phyloP scores from a whole-genome alignment of 2,888 invertebrate species.

The Apoda limacodes region DNA sequence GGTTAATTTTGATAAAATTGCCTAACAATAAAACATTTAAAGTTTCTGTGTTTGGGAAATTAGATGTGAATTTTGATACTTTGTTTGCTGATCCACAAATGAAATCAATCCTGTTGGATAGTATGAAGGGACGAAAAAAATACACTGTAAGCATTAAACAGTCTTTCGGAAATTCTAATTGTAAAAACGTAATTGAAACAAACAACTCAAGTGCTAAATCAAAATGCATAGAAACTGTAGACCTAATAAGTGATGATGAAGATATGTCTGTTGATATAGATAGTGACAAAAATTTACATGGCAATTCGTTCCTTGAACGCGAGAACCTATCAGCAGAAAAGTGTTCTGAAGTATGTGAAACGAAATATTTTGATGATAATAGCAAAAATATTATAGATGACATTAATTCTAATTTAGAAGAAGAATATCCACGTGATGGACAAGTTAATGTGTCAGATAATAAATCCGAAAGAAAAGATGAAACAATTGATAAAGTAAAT shows the following conservation, averaged over 20 bases:
- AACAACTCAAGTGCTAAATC: too few species aligned
- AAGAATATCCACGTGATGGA: too few species aligned
- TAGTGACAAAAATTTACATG: conserved; percentile 1
- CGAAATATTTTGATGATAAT: too few species aligned
- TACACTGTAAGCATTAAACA: conserved; percentile 45
- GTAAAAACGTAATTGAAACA: conserved; percentile 23
- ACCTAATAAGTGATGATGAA: conserved; percentile 55
- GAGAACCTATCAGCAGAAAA: too few species aligned
- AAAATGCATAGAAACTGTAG: conserved; percentile 38
- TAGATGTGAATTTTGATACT: conserved; percentile 31
- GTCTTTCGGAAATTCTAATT: conserved; percentile 20
- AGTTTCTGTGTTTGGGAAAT: conserved; percentile 41
- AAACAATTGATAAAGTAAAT: too few species aligned
- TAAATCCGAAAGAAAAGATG: too few species aligned
- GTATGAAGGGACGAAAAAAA: conserved; percentile 26
- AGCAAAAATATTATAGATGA: too few species aligned
- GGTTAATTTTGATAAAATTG: conserved; percentile 35
- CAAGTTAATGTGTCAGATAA: too few species aligned
- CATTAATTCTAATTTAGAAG: too few species aligned
- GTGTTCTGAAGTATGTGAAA: too few species aligned
- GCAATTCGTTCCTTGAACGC: too few species aligned
- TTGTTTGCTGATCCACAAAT: conserved; percentile 38
- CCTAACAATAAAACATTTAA: conserved; percentile 42
- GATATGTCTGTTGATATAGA: conserved; percentile 20
- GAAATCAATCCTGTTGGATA: conserved; percentile 30